Conservation (phyloP, 2,797 vertebrate genomes). For the Lagorchestes hirsutus region DNA sequence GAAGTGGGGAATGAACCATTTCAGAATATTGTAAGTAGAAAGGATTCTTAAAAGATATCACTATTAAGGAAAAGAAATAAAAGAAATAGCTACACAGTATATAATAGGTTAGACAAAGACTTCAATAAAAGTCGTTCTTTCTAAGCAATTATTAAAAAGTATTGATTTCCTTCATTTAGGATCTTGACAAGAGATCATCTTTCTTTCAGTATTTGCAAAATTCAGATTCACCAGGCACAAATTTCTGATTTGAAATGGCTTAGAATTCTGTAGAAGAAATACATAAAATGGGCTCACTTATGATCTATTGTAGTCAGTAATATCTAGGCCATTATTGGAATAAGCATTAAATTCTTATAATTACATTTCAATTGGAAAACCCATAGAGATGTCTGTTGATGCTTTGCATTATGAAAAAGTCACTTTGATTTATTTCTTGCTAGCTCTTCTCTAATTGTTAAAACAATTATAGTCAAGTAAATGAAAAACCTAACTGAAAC, state of each 20-base stretch:
- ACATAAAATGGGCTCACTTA: constrained; percentile 28
- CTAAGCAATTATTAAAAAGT: constrained; percentile 5
- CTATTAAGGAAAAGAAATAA: background rate
- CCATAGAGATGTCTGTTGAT: constrained; percentile 74
- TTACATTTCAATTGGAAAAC: constrained; percentile 81
- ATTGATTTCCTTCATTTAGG: background rate
- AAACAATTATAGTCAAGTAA: constrained; percentile 68
- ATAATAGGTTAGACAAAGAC: constrained; percentile 22
- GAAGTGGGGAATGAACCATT: constrained; percentile 15
- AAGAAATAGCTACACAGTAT: background rate
- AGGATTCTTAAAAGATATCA: constrained; percentile 2
- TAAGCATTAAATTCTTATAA: constrained; percentile 80
- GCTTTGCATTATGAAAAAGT: constrained; percentile 74
- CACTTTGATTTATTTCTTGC: constrained; percentile 77
- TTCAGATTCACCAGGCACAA: background rate
- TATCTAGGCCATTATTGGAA: constrained; percentile 58
- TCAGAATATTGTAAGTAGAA: background rate
- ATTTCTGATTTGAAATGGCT: constrained; percentile 34
- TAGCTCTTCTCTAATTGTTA: constrained; percentile 67
- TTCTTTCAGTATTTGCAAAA: constrained; percentile 30
- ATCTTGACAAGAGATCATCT: background rate
- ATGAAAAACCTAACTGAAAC: constrained; percentile 74
- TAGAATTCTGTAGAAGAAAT: constrained; percentile 35
- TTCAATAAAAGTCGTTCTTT: background rate
- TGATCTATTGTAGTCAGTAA: constrained; percentile 51